Base-by-base conservation (phyloP, 2,113 vertebrate genomes). In the Alexandromys fortis region DNA sequence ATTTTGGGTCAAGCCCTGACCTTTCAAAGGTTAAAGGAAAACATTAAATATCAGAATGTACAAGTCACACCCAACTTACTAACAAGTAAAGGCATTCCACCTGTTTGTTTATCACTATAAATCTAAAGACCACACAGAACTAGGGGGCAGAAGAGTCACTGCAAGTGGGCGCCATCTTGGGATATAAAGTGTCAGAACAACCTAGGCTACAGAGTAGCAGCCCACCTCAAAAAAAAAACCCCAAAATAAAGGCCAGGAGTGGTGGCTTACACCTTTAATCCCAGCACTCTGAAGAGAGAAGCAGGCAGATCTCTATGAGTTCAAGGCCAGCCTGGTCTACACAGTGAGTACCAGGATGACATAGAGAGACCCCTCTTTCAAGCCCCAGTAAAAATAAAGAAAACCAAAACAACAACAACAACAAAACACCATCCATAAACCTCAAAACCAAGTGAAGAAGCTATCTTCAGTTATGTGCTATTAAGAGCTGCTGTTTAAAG, bases 1-100 rank as follows among this genome's bases (percentile, higher is more conserved):
- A 99, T 98, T 99, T 99, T 72, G 99, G 99, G 98, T 99, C 99
- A 97, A 99, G 99, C 89, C 99, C 99, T 98, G 99, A 99, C 98
- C 99, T 99, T 98, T 97, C 97, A 99, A 98, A 99, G 98, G 97
- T 98, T 98, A 98, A 98, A 97, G 95, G 97, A 98, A 98, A 98
- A 98, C 97, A 97, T 98, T 98, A 98, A 89, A 98, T 98, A 97
- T 98, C 98, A 98, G 98, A 98, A 98, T 87, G 96, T 94, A 97
- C 97, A 98, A 97, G 97, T 97, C 94, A 98, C 65, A 97, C 91
- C 90, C 98, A 98, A 98, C 97, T 98, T 98, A 98, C 98, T 98
- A 98, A 98, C 61, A 77, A 86, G 92, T 90, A 97, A 94, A 89
- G 98, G 92, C 42, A 68, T 47, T 97, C 91, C 61, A 47, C 97